phyloP scores from a whole-genome alignment of 2,113 vertebrate species.

The Pyrgilauda ruficollis region DNA sequence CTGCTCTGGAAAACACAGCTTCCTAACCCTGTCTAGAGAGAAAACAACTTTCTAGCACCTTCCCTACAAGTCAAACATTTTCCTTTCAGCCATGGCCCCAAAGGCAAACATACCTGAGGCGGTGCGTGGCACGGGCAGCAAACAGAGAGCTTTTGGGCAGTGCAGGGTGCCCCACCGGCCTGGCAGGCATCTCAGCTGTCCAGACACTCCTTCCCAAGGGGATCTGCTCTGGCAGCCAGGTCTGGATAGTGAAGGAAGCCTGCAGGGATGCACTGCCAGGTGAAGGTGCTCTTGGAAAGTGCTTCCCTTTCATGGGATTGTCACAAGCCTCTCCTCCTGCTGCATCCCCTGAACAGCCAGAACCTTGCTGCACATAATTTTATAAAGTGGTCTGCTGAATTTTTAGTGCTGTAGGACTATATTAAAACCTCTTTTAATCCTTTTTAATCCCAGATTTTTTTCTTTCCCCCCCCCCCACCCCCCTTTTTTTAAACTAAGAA shows the following conservation, averaged over 20 bases:
- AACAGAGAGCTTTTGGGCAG: background rate
- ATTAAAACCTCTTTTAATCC: background rate
- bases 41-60: conserved; percentile 37
- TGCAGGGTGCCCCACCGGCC: background rate
- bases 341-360: background rate
- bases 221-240: background rate
- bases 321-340: background rate
- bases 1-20: background rate
- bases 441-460: background rate
- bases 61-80: conserved; percentile 72
- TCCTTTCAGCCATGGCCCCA: background rate
- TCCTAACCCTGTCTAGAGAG: background rate
- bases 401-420: background rate
- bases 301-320: fast-evolving
- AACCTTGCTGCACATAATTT: background rate
- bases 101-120: conserved; percentile 68
- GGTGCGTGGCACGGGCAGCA: background rate
- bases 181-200: background rate
- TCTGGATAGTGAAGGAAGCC: background rate
- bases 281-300: background rate
- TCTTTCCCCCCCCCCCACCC: fast-evolving
- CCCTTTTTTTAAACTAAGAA: background rate
- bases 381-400: background rate
- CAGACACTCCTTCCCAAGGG: background rate
- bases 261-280: background rate